Percentiles rank a stretch among this genome's conserved stretches.
phyloP scores from a whole-genome alignment of 2,888 invertebrate species.

The Cryptus viduatorius region DNA sequence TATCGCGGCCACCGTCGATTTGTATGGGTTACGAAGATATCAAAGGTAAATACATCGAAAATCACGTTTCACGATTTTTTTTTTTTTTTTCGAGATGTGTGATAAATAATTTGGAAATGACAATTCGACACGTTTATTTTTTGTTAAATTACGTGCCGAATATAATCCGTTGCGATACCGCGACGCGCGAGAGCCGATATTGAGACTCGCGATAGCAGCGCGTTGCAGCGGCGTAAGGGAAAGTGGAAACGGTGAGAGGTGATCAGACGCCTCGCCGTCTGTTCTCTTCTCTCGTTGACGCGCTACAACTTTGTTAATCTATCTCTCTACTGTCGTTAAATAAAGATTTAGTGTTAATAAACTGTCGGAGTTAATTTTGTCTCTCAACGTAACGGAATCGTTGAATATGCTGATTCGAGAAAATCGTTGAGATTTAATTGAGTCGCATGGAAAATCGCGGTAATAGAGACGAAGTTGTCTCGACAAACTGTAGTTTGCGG shows the following conservation, averaged over 20 bases:
- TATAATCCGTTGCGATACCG: background rate
- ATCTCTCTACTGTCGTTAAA: background rate
- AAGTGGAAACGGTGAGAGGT: slow-evolving; percentile 37
- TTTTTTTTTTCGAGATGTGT: background rate
- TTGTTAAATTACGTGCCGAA: background rate
- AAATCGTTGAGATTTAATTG: slow-evolving; percentile 26
- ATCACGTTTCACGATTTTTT: background rate
- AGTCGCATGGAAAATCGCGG: slow-evolving; percentile 46
- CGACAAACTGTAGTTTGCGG: slow-evolving; percentile 24
- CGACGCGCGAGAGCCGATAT: background rate
- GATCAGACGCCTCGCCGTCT: slow-evolving; percentile 2
- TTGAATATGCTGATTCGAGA: background rate
- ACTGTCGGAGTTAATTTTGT: background rate
- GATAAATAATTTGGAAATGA: background rate
- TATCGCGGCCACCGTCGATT: background rate
- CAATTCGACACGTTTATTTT: background rate
- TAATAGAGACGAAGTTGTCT: slow-evolving; percentile 12
- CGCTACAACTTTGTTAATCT: background rate
- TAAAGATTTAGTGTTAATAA: too few species aligned
- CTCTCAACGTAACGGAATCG: background rate
- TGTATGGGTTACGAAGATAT: background rate
- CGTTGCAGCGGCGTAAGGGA: background rate
- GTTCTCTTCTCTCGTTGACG: slow-evolving; percentile 2
- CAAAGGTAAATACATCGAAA: background rate
- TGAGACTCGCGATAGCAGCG: background rate